Evolutionary conservation across 1,140 invertebrate species (phyloP).

Genomic region (Cydia splendana): DNA sequence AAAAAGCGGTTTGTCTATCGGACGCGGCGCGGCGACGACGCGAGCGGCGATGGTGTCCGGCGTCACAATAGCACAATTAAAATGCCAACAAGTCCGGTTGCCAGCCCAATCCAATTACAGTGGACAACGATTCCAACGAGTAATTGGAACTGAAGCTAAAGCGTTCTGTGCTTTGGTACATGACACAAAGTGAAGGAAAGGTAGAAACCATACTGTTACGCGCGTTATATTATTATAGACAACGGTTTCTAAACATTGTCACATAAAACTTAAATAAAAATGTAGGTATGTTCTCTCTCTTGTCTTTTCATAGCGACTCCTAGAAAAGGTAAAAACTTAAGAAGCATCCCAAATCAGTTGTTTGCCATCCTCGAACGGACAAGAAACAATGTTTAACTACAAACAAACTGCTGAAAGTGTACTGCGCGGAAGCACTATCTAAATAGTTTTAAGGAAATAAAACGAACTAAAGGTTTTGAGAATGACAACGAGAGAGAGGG

Average conservation of each 20-base stretch:
- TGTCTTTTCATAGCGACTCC: no score
- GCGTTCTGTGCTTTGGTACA: constrained; percentile 47
- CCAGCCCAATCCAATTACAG: constrained; percentile 78
- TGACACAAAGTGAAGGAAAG: background rate
- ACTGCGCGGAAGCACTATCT: constrained; percentile 50
- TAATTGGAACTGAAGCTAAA: constrained; percentile 72
- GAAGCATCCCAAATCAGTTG: constrained; percentile 55
- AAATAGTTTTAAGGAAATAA: constrained; percentile 41
- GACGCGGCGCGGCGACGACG: constrained; percentile 52
- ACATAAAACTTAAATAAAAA: background rate
- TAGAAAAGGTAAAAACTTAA: constrained; percentile 40
- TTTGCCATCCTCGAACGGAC: constrained; percentile 55
- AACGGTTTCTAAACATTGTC: background rate
- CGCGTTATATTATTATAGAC: background rate
- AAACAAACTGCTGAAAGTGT: constrained; percentile 64
- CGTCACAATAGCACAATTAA: constrained; percentile 80
- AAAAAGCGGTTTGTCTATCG: constrained; percentile 68
- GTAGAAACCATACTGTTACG: background rate
- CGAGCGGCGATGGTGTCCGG: constrained; percentile 59
- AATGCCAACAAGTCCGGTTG: constrained; percentile 78
- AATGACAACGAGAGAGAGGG: background rate
- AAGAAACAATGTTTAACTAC: constrained; percentile 73
- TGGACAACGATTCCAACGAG: constrained; percentile 76
- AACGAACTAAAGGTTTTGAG: background rate
- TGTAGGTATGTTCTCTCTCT: background rate